Evolutionary conservation across 1,140 invertebrate genomes (phyloP).

Genomic region (Papilio aristodemus): DNA sequence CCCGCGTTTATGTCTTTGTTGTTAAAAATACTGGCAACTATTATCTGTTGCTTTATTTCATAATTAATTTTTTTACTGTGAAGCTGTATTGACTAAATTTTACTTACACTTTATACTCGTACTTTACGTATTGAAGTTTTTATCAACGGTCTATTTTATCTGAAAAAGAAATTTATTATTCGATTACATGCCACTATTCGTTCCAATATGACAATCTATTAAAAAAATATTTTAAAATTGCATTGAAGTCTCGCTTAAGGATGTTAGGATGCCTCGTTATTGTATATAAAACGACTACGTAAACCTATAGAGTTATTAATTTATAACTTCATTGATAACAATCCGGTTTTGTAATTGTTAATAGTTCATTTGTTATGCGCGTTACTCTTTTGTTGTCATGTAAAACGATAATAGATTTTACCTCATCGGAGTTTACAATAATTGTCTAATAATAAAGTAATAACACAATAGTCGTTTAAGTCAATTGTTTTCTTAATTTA

Average conservation of each 20-base stretch:
- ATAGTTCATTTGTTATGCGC: slow-evolving; percentile 6
- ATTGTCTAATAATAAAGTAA: slow-evolving; percentile 2
- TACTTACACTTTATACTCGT: background rate
- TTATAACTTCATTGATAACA: slow-evolving; percentile 5
- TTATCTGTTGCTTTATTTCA: background rate
- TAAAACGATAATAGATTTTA: slow-evolving; percentile 3
- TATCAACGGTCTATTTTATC: background rate
- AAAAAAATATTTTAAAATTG: no score
- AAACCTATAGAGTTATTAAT: slow-evolving; percentile 4
- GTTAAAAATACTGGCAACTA: slow-evolving; percentile 21
- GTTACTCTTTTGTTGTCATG: background rate
- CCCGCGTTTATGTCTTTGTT: slow-evolving; percentile 35
- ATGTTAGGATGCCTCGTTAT: slow-evolving; percentile 1
- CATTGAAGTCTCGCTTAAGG: background rate
- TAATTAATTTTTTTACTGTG: background rate
- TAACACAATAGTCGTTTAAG: background rate
- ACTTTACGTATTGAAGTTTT: background rate
- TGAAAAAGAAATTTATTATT: background rate
- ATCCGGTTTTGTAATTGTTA: slow-evolving; percentile 1
- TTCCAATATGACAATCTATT: no score
- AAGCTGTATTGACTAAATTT: background rate
- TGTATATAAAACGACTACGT: background rate
- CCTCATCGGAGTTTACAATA: background rate
- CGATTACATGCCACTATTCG: no score
- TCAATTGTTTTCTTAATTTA: background rate